A percentile compares a stretch with the other conserved stretches of the same genome.
Conservation (phyloP, 2,888 invertebrate genomes). For the Taphrorychus bicolor region DNA sequence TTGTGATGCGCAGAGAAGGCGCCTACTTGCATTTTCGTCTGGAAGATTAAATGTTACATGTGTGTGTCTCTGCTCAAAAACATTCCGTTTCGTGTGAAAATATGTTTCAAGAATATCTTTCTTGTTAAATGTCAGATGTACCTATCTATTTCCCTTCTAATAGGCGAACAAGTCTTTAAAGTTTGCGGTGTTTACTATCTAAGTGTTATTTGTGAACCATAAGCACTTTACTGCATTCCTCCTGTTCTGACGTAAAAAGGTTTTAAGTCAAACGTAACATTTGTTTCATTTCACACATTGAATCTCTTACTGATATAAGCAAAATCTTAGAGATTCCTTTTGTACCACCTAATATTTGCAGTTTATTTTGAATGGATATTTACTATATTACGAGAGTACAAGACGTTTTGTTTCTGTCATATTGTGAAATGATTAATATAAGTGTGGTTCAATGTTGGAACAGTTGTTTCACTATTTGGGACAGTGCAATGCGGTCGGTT, state of each 20-base stretch:
- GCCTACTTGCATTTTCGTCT: slow-evolving; percentile 41
- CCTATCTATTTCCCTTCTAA: too few relatives aligned
- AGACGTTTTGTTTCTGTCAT: neutral
- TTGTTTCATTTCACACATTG: too few relatives aligned
- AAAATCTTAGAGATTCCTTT: neutral
- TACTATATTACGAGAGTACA: neutral
- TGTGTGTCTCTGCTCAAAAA: slow-evolving; percentile 5
- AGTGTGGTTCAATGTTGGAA: neutral
- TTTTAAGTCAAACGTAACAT: too few relatives aligned
- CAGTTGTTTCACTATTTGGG: neutral
- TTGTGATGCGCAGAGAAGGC: slow-evolving; percentile 42
- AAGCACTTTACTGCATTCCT: too few relatives aligned
- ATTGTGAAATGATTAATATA: neutral
- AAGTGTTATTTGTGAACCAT: too few relatives aligned
- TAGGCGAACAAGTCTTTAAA: neutral
- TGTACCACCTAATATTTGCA: neutral
- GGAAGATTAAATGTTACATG: slow-evolving; percentile 21
- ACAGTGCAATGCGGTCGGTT: too few relatives aligned
- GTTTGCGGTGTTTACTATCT: too few relatives aligned
- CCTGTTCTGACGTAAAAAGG: too few relatives aligned
- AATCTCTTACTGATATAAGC: neutral
- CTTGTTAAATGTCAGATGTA: too few relatives aligned
- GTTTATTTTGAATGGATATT: neutral
- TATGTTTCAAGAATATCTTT: neutral
- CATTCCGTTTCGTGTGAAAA: neutral